These are phyloP conservation scores for Reticulitermes lucifugus DNA, from an alignment of 2,888 invertebrate species.

Conservation along the genomic window DNA sequence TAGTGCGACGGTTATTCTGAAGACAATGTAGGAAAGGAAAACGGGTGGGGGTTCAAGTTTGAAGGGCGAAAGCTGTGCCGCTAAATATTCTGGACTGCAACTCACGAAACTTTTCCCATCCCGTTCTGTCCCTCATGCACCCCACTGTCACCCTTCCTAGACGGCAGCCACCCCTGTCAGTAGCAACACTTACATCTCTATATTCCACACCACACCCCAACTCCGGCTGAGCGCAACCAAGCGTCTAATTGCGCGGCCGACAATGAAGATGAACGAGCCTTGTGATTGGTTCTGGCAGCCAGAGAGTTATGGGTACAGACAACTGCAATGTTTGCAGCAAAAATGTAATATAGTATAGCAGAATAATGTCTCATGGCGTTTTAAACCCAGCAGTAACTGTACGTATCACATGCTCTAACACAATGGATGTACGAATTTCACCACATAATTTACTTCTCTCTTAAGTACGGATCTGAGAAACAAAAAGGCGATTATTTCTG, in stretches of 20 bases:
- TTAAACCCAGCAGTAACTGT: too few species aligned
- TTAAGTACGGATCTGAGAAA: too few species aligned
- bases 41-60: not conserved
- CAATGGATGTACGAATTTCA: too few species aligned
- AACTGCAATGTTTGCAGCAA: not conserved
- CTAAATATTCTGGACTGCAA: constrained; percentile 13
- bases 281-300: constrained; percentile 70
- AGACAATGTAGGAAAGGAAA: not conserved
- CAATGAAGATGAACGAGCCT: constrained; percentile 78
- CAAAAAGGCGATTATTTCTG: too few species aligned
- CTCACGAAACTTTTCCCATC: constrained; percentile 18
- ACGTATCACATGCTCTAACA: too few species aligned
- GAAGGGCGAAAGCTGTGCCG: not conserved
- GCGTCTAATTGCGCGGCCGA: constrained; percentile 77
- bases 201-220: constrained; percentile 16
- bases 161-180: not conserved
- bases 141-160: not conserved
- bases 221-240: constrained; percentile 65
- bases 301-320: constrained; percentile 41
- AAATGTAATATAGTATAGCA: not conserved
- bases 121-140: not conserved
- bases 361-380: too few species aligned
- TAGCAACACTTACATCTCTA: constrained; percentile 19
- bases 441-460: too few species aligned
- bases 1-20: not conserved